Evolutionary conservation across 2,113 vertebrate genomes (phyloP).

Genomic region (Plotosus lineatus): DNA sequence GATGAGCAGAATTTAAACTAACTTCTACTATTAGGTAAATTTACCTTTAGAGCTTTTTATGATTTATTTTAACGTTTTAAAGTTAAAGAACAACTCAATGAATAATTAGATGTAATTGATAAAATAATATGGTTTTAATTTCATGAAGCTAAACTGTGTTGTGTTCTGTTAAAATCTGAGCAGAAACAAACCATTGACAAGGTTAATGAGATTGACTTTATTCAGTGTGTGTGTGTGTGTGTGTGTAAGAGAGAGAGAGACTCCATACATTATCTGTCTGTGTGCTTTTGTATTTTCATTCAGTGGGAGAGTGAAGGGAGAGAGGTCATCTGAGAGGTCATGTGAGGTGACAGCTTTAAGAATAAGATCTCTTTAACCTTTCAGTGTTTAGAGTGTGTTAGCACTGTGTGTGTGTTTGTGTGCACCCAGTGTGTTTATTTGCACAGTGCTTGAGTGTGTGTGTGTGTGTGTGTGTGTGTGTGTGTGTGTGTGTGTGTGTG

Average conservation of each 20-base stretch:
- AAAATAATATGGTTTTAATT: too few species aligned
- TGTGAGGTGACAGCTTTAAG: conserved; percentile 82
- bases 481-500: background rate
- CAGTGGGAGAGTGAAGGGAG: conserved; percentile 71
- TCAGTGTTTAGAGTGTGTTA: conserved; percentile 66
- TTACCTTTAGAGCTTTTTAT: background rate
- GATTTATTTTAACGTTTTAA: too few species aligned
- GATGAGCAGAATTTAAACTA: background rate
- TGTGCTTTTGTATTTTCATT: conserved; percentile 73
- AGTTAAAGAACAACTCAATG: too few species aligned
- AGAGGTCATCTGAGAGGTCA: conserved; percentile 78
- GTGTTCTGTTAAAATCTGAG: background rate
- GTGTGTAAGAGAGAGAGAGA: background rate
- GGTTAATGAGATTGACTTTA: background rate
- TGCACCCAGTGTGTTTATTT: background rate
- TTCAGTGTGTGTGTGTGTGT: background rate
- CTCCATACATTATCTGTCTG: conserved; percentile 45
- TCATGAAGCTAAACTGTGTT: too few species aligned
- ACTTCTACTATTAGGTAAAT: background rate
- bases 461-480: background rate
- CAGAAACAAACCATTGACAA: background rate
- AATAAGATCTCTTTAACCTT: conserved; percentile 77
- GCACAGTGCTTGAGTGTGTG: background rate
- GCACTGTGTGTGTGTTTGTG: background rate
- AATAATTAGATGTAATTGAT: too few species aligned